Evolutionary conservation across 2,888 invertebrate genomes (phyloP), one percentile per base, ranked within the genome.

Genomic region (Ormyrus thymus): DNA sequence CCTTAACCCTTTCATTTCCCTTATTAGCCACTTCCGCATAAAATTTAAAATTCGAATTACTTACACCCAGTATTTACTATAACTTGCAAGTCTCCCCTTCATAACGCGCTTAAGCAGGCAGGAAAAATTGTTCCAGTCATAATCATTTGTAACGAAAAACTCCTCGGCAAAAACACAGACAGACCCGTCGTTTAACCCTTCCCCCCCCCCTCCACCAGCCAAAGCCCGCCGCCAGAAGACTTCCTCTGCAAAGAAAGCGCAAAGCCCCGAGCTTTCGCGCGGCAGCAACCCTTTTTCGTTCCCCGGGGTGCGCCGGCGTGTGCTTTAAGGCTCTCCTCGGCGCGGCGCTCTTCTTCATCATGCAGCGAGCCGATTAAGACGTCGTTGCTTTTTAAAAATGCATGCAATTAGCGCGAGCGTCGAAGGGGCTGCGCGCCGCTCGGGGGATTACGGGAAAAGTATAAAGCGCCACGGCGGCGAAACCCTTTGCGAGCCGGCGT

Each of bases 401-500:
- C 46, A 81, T 81, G 81, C 76, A 81, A 81, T 81, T 81, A 81
- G 79, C 58, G 15, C 56, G 72, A 55, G 66, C 13, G 66, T 45
- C 73, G 71, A 64, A 64, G 29, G 10, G 65, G 72, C 45, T 55
- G n/a, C 43, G 48, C 13, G 29, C 29, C 29, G 29, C 29, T 29
- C 29, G 29, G 29, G 29, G 65, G 61, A 56, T 72, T 62, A 61
- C n/a, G 9, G 61, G 56, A 50, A 68, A 62, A 68, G 45, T 43
- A 56, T 50, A 15, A 72, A 59, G 61, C n/a, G 56, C 15, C 4
- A 55, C 50, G 70, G 61, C 75, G 66, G 62, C 81, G 81, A 29
- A 85, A 85, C 87, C 87, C 83, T 85, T 87, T 72, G 59, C 55
- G 64, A 61, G 65, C 62, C 6, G 43, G 43, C 4, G 4, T 29